Evolutionary conservation across 2,888 invertebrate species (phyloP).

Genomic region (Hemithea aestivaria): DNA sequence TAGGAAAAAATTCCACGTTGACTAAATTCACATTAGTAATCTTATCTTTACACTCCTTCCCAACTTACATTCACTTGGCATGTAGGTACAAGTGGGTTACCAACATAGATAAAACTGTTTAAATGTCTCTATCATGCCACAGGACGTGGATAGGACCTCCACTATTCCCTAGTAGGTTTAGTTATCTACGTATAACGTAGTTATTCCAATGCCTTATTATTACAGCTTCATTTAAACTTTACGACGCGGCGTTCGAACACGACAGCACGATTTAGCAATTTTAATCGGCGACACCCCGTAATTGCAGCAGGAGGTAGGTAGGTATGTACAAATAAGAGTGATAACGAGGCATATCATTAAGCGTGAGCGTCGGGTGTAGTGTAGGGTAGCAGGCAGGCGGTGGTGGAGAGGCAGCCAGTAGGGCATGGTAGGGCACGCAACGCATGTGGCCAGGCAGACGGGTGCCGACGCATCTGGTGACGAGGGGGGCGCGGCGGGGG

Average conservation of each 20-base stretch:
- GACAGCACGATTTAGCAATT: constrained; percentile 6
- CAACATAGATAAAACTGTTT: constrained; percentile 19
- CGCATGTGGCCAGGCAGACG: constrained; percentile 67
- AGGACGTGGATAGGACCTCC: background rate
- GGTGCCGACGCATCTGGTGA: constrained; percentile 69
- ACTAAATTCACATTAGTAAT: constrained; percentile 19
- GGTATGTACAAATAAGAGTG: no score
- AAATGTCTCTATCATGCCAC: constrained; percentile 14
- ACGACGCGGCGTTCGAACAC: no score
- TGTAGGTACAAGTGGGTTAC: constrained; percentile 19
- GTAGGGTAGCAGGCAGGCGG: no score
- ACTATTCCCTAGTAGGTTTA: no score
- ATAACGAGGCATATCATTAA: constrained; percentile 74
- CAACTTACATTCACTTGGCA: constrained; percentile 16
- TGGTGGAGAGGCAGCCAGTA: constrained; percentile 38
- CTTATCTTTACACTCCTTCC: constrained; percentile 23
- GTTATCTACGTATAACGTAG: no score
- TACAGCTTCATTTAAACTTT: no score
- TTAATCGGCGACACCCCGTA: constrained; percentile 3
- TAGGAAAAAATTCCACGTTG: constrained; percentile 1
- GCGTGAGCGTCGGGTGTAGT: constrained; percentile 54
- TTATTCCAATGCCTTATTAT: constrained; percentile 1
- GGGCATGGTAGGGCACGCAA: constrained; percentile 66
- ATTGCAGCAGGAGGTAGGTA: constrained; percentile 27
- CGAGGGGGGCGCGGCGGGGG: constrained; percentile 77